Conservation (phyloP, 2,797 vertebrate species). For the Manis pentadactyla region DNA sequence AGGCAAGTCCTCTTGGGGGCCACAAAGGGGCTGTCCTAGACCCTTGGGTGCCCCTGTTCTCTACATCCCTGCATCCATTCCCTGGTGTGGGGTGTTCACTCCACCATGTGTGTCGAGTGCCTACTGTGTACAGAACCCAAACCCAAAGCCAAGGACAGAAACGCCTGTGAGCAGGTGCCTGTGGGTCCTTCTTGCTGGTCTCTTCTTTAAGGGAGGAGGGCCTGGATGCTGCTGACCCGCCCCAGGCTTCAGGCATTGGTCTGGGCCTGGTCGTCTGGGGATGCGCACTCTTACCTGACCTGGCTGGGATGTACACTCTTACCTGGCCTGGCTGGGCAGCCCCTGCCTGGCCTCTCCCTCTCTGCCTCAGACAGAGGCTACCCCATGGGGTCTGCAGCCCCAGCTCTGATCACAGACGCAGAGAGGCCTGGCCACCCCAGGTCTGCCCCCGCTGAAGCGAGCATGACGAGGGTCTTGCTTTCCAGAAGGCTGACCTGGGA, state of each 20-base stretch:
- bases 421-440: not conserved
- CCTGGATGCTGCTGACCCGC: not conserved
- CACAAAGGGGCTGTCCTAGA: rapidly evolving
- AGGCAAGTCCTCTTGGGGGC: not conserved
- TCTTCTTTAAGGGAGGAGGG: not conserved
- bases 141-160: not conserved
- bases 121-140: not conserved
- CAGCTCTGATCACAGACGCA: not conserved
- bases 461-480: not conserved
- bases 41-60: rapidly evolving
- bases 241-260: not conserved
- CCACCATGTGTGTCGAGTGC: not conserved
- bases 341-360: not conserved
- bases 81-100: not conserved
- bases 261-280: not conserved
- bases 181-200: not conserved
- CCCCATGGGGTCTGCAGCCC: rapidly evolving
- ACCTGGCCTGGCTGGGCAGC: not conserved
- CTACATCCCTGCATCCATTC: rapidly evolving
- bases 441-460: not conserved
- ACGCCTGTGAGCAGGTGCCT: rapidly evolving
- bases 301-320: not conserved
- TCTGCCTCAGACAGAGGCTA: not conserved
- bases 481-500: too few relatives aligned
- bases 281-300: rapidly evolving